phyloP scores from a whole-genome alignment of 1,140 invertebrate genomes.

The Hestina assimilis region DNA sequence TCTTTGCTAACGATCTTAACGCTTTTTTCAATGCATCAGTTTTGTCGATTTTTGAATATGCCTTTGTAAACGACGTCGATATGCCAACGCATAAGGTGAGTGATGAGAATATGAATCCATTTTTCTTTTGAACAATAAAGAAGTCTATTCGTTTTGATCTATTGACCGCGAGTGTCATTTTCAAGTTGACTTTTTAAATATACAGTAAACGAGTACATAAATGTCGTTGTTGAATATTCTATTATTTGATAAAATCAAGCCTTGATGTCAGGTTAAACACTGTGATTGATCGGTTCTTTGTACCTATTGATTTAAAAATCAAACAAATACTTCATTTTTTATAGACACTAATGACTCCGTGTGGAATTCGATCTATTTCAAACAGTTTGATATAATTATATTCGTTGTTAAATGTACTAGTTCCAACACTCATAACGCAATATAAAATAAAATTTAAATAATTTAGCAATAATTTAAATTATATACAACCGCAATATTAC shows the following conservation, averaged over 20 bases:
- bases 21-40: conserved; percentile 46
- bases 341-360: not conserved
- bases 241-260: conserved; percentile 62
- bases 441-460: not conserved
- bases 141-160: not conserved
- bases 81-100: conserved; percentile 33
- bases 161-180: conserved; percentile 16
- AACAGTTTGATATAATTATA: too few species aligned
- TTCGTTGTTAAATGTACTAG: too few species aligned
- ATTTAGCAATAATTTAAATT: not conserved
- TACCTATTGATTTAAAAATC: conserved; percentile 42
- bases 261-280: conserved; percentile 53
- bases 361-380: too few species aligned
- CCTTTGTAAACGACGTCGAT: conserved; percentile 37
- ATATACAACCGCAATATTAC: conserved; percentile 1
- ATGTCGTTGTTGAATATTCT: conserved; percentile 64
- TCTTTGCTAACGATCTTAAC: conserved; percentile 55
- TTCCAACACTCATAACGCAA: not conserved
- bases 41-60: conserved; percentile 33
- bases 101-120: conserved; percentile 32
- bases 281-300: conserved; percentile 60
- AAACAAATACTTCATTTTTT: conserved; percentile 13
- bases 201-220: conserved; percentile 31
- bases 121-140: conserved; percentile 5
- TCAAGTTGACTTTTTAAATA: conserved; percentile 21